A percentile compares a stretch with the other conserved stretches of the same genome.
Conservation (phyloP, 2,797 vertebrate genomes). For the Tangara arthus region DNA sequence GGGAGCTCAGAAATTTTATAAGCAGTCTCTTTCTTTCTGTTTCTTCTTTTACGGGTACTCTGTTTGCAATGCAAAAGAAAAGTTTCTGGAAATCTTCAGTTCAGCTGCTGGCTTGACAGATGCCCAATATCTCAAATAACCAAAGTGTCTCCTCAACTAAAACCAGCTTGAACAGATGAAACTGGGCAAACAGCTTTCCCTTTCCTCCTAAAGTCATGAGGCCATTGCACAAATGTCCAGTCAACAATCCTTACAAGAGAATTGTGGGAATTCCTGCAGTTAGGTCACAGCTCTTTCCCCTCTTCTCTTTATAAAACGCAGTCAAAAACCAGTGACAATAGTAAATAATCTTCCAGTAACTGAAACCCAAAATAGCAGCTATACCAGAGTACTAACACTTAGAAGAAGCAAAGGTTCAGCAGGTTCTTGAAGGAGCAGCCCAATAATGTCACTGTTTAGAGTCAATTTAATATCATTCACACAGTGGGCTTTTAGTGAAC, state of each 20-base stretch:
- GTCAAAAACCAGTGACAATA: not conserved
- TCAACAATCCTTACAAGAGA: not conserved
- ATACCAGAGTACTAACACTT: not conserved
- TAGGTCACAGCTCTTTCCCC: not conserved
- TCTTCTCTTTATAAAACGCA: not conserved
- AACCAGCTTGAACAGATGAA: not conserved
- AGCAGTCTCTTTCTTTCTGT: not conserved
- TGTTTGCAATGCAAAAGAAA: not conserved
- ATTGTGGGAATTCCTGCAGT: not conserved
- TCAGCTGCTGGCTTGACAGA: not conserved
- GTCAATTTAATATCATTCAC: not conserved
- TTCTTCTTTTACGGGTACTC: not conserved
- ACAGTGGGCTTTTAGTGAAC: accelerated
- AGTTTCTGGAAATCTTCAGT: not conserved
- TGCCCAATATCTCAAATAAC: not conserved
- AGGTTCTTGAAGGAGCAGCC: not conserved
- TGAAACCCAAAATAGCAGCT: not conserved
- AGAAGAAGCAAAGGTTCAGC: not conserved
- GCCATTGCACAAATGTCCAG: accelerated
- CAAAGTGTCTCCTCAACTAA: not conserved
- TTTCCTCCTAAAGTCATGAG: not conserved
- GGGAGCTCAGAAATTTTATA: not conserved
- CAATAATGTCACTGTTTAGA: not conserved
- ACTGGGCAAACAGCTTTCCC: not conserved
- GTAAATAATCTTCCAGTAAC: not conserved